These are phyloP conservation scores for Callospermophilus lateralis DNA, from an alignment of 2,113 vertebrate species.

Conservation along the genomic window DNA sequence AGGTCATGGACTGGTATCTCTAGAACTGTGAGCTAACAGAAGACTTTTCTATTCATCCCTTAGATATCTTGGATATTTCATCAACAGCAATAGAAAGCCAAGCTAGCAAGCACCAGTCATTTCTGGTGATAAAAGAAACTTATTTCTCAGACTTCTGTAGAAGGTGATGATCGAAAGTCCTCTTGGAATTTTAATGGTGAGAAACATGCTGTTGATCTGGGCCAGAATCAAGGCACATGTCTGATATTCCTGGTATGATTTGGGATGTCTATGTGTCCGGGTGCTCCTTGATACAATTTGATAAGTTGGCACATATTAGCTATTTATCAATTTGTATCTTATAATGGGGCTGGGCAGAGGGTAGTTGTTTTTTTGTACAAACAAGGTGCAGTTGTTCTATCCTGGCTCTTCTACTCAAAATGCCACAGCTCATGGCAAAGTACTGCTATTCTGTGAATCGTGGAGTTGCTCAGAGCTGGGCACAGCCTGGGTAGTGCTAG, in stretches of 20 bases:
- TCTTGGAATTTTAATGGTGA: conserved; percentile 93
- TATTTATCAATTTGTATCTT: too few species aligned
- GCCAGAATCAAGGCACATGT: conserved; percentile 86
- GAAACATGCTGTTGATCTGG: conserved; percentile 89
- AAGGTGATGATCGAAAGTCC: conserved; percentile 89
- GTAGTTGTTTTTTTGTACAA: too few species aligned
- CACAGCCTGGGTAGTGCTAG: background rate
- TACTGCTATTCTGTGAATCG: too few species aligned
- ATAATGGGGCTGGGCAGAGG: too few species aligned
- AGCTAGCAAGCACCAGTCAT: conserved; percentile 87
- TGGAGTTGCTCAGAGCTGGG: too few species aligned
- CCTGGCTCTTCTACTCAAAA: too few species aligned
- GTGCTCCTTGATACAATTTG: too few species aligned
- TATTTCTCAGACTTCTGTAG: conserved; percentile 89
- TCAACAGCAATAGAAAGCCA: background rate
- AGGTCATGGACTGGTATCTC: background rate
- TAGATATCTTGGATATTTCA: background rate
- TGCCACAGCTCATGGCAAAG: too few species aligned
- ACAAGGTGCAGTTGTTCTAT: too few species aligned
- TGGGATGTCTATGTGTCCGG: too few species aligned
- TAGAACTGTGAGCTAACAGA: background rate
- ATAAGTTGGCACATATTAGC: too few species aligned
- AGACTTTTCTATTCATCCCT: background rate
- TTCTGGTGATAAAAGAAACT: conserved; percentile 93
- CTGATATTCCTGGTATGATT: too few species aligned